Evolutionary conservation across 2,888 invertebrate species (phyloP).

Genomic region (Orthosia gothica): DNA sequence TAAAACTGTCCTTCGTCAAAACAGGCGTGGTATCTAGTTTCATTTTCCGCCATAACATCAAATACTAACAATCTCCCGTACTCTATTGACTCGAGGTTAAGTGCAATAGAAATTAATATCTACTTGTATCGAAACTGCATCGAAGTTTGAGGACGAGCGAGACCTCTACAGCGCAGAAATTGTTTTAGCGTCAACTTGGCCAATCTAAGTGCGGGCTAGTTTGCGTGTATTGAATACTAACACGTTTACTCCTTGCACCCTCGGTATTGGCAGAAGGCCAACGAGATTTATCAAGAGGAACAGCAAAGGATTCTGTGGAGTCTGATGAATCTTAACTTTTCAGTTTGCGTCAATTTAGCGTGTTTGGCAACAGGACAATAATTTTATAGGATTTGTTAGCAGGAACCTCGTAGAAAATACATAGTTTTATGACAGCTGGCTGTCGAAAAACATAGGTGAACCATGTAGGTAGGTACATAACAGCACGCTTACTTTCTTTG

Average conservation of each 20-base stretch:
- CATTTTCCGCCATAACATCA: background rate
- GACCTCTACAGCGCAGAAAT: constrained; percentile 54
- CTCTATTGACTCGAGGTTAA: constrained; percentile 24
- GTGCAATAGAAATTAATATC: constrained; percentile 49
- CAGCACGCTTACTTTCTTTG: too few relatives aligned
- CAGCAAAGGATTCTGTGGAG: background rate
- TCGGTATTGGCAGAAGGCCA: constrained; percentile 16
- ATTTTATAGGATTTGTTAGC: background rate
- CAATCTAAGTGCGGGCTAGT: constrained; percentile 70
- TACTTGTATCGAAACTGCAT: constrained; percentile 57
- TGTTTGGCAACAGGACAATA: background rate
- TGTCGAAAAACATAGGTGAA: too few relatives aligned
- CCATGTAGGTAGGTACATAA: too few relatives aligned
- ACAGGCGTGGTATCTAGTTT: background rate
- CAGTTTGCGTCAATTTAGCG: background rate
- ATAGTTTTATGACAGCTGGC: background rate
- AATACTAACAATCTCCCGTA: constrained; percentile 8
- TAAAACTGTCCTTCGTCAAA: too few relatives aligned
- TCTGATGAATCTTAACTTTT: background rate
- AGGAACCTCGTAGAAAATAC: background rate
- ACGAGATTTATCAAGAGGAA: background rate
- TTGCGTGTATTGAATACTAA: constrained; percentile 65
- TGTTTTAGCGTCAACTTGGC: constrained; percentile 70
- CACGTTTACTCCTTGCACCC: constrained; percentile 35
- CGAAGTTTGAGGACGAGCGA: constrained; percentile 52